phyloP scores from a whole-genome alignment of 2,797 vertebrate species.

The Anniella stebbinsi region DNA sequence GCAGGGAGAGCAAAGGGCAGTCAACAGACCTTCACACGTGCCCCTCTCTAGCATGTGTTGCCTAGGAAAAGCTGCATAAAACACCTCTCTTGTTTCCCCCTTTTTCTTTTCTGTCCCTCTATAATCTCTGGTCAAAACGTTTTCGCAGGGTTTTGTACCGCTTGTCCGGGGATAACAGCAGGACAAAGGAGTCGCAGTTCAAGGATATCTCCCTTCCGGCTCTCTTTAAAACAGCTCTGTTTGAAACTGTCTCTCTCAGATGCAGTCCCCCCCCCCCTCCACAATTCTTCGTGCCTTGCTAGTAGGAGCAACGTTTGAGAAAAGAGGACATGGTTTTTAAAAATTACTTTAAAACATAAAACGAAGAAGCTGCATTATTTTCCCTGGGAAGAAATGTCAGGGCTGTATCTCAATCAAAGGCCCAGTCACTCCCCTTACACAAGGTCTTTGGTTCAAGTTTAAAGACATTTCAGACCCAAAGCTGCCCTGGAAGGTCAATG shows the following conservation, averaged over 20 bases:
- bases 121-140: not conserved
- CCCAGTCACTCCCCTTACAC: slow-evolving; percentile 70
- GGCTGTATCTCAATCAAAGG: slow-evolving; percentile 77
- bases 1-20: no score
- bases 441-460: slow-evolving; percentile 71
- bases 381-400: slow-evolving; percentile 76
- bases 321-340: slow-evolving; percentile 72
- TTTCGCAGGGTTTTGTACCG: not conserved
- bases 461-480: slow-evolving; percentile 67
- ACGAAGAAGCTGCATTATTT: slow-evolving; percentile 74
- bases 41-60: no score
- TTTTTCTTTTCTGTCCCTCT: not conserved
- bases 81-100: not conserved
- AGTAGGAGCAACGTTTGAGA: slow-evolving; percentile 67
- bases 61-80: not conserved
- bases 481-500: slow-evolving; percentile 47
- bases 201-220: not conserved
- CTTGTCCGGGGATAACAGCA: not conserved
- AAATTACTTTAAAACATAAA: slow-evolving; percentile 59
- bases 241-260: not conserved
- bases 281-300: slow-evolving; percentile 63
- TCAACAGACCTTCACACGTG: not conserved
- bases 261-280: slow-evolving; percentile 23
- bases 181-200: not conserved
- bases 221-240: not conserved